Evolutionary conservation across 2,888 invertebrate species (phyloP).

Genomic region (Stegophylla sp.): DNA sequence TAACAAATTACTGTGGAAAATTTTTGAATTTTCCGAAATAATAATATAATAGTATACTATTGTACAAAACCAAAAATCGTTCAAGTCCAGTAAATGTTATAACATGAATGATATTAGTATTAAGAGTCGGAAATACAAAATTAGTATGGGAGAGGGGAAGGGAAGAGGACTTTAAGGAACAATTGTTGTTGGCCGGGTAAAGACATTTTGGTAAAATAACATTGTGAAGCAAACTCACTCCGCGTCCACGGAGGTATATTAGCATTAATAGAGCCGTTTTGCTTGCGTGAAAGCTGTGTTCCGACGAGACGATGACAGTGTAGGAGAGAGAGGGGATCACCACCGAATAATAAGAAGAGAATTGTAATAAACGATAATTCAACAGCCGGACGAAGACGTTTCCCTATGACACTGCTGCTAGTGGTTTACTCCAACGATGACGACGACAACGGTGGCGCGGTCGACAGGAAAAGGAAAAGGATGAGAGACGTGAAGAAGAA

Average conservation of each 20-base stretch:
- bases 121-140: slow-evolving; percentile 23
- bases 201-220: slow-evolving; percentile 35
- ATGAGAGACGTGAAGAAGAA: slow-evolving; percentile 53
- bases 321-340: background rate
- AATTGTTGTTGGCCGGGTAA: slow-evolving; percentile 28
- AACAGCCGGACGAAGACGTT: slow-evolving; percentile 57
- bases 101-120: slow-evolving; percentile 49
- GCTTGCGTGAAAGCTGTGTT: slow-evolving; percentile 20
- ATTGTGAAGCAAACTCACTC: slow-evolving; percentile 19
- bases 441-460: background rate
- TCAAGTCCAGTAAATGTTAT: slow-evolving; percentile 13
- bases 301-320: slow-evolving; percentile 24
- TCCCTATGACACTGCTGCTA: slow-evolving; percentile 48
- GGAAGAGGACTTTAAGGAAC: slow-evolving; percentile 23
- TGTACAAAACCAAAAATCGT: slow-evolving; percentile 19
- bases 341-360: slow-evolving; percentile 50
- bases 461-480: slow-evolving; percentile 58
- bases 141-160: background rate
- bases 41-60: background rate
- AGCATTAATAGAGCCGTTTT: slow-evolving; percentile 58
- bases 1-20: background rate
- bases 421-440: slow-evolving; percentile 41
- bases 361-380: slow-evolving; percentile 57
- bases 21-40: slow-evolving; percentile 1
- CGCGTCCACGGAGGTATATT: slow-evolving; percentile 30